Conservation (phyloP, 2,888 invertebrate species). For the Troides oblongomaculatus region DNA sequence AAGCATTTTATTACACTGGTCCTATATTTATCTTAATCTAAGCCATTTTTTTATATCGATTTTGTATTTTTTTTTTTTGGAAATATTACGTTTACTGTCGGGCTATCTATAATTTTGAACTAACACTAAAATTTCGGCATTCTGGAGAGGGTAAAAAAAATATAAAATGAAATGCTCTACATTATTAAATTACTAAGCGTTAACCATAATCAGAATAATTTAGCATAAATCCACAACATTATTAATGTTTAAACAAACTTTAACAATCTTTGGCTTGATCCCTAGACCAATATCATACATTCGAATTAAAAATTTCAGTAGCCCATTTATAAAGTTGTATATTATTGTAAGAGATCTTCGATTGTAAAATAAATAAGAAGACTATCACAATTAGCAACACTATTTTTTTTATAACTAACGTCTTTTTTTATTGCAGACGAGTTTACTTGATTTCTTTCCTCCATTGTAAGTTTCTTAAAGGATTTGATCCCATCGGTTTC, state of each 20-base stretch:
- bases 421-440: conserved; percentile 73
- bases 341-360: conserved; percentile 68
- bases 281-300: conserved; percentile 85
- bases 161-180: conserved; percentile 64
- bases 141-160: conserved; percentile 75
- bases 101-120: conserved; percentile 66
- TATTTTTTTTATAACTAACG: conserved; percentile 70
- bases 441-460: conserved; percentile 66
- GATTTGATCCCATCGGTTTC: conserved; percentile 81
- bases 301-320: conserved; percentile 63
- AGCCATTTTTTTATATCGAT: conserved; percentile 52
- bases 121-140: conserved; percentile 74
- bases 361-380: conserved; percentile 75
- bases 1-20: conserved; percentile 65
- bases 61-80: conserved; percentile 56
- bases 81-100: conserved; percentile 71
- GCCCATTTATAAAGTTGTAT: conserved; percentile 67
- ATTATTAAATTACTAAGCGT: conserved; percentile 66
- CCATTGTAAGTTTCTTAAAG: conserved; percentile 78
- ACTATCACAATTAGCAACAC: conserved; percentile 79
- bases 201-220: conserved; percentile 76
- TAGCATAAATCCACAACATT: conserved; percentile 78
- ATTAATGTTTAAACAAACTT: conserved; percentile 78
- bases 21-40: conserved; percentile 71
- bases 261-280: conserved; percentile 92